phyloP scores from a whole-genome alignment of 2,797 vertebrate genomes.

The Sebastes steindachneri region DNA sequence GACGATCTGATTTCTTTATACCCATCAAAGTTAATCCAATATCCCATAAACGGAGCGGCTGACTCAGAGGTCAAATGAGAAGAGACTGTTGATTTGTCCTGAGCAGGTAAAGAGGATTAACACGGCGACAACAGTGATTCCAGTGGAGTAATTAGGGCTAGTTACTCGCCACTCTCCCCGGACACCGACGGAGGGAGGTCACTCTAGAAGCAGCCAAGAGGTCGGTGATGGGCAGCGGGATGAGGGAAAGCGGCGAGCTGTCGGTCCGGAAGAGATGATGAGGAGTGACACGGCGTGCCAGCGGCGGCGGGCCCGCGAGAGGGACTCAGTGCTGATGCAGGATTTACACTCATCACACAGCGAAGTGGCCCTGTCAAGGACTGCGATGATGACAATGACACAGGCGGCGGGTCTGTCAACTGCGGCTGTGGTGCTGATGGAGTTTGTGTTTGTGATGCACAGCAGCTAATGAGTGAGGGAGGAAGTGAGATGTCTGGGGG shows the following conservation, averaged over 20 bases:
- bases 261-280: slow-evolving; percentile 35
- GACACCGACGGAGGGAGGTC: slow-evolving; percentile 7
- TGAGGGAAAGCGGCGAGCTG: slow-evolving; percentile 21
- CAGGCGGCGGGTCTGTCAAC: slow-evolving; percentile 21
- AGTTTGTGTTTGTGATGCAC: slow-evolving; percentile 25
- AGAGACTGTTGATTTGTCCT: neutral
- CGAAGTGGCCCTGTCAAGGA: slow-evolving; percentile 44
- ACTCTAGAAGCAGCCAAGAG: neutral
- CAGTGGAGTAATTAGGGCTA: neutral
- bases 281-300: slow-evolving; percentile 51
- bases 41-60: neutral
- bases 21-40: neutral
- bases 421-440: neutral
- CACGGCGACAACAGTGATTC: neutral
- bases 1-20: neutral
- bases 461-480: slow-evolving; percentile 18
- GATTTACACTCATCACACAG: slow-evolving; percentile 53
- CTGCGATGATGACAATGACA: slow-evolving; percentile 40
- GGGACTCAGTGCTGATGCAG: slow-evolving; percentile 65
- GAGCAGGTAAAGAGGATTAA: neutral
- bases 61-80: neutral
- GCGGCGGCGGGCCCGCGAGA: slow-evolving; percentile 27
- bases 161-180: neutral
- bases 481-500: neutral
- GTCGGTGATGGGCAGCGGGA: neutral